Base-by-base conservation (phyloP, 64 coral and sea anemone species). In the Hydrozoanthus tunicans region DNA sequence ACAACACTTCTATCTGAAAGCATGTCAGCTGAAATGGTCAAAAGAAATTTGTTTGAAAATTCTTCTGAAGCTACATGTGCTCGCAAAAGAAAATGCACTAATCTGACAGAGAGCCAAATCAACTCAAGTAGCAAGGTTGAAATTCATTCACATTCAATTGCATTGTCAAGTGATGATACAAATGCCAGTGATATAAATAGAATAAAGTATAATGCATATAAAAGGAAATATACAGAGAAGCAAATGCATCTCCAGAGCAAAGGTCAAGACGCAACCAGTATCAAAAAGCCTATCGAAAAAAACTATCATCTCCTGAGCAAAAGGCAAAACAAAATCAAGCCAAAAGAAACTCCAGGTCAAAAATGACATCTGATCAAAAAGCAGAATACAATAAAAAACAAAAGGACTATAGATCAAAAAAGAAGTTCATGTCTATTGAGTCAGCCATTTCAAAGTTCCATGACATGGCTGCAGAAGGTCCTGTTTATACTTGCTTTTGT, bases 401-500 rank as follows among this genome's bases (percentile, higher is more conserved):
- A 79, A 59, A 79, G 53, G 56, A 56, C 2, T 80, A 80, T 80
- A 14, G 78, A 80, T 80, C 23, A 80, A 14, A 80, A 80, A 60
- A 26, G 78, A 80, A 80, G 7, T 20, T 25, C 56, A 80, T 80
- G 5, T 80, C 57, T 1, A 58, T 90, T 90, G 73, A 90, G 88
- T 54, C 63, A 53, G 72, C 88, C 27, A 79, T 90, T 65, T 78
- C 73, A 6, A 90, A 74, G 20, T 20, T 90, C 79, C 88, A 79
- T 79, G 73, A 90, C 72, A 78, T 90, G 73, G 88, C 88, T 90
- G 61, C 73, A 77, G 88, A 90, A 58, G 90, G 90, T 91, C 90
- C 90, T 91, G 51, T 72, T 13, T 91, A 91, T 54, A 64, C 73
- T 67, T 81, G 90, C 60, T 26, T 59, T 78, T 90, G 74, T 79